These are phyloP conservation scores for Ranitomeya variabilis DNA, from an alignment of 2,113 vertebrate genomes.

Conservation along the genomic window DNA sequence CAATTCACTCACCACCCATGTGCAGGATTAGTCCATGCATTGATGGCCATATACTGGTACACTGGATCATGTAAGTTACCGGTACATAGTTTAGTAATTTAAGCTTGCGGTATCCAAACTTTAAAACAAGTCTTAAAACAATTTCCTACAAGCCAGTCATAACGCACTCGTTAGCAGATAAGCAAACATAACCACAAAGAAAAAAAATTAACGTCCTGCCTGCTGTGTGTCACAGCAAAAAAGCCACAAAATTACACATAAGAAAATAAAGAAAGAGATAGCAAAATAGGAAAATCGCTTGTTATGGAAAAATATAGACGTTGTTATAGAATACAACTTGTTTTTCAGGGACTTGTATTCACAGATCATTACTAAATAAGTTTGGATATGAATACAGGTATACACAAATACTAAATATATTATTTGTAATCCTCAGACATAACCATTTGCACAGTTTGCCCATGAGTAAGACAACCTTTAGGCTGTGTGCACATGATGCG, in stretches of 20 bases:
- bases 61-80: background rate
- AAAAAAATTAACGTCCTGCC: background rate
- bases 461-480: background rate
- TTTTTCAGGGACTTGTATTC: background rate
- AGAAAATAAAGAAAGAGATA: background rate
- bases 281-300: background rate
- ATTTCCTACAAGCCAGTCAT: background rate
- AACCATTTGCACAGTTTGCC: background rate
- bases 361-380: background rate
- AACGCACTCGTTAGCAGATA: background rate
- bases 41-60: background rate
- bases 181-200: background rate
- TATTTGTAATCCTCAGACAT: background rate
- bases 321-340: background rate
- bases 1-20: background rate
- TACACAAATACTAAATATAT: background rate
- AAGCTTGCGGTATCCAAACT: background rate
- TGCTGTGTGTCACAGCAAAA: background rate
- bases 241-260: background rate
- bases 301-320: background rate
- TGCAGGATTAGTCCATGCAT: background rate
- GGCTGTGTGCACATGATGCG: too few species aligned
- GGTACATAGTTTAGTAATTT: background rate
- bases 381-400: background rate
- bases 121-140: background rate